Evolutionary conservation across 2,113 vertebrate species (phyloP), one percentile per base, ranked within the genome.

Genomic region (Tetraodon nigroviridis): DNA sequence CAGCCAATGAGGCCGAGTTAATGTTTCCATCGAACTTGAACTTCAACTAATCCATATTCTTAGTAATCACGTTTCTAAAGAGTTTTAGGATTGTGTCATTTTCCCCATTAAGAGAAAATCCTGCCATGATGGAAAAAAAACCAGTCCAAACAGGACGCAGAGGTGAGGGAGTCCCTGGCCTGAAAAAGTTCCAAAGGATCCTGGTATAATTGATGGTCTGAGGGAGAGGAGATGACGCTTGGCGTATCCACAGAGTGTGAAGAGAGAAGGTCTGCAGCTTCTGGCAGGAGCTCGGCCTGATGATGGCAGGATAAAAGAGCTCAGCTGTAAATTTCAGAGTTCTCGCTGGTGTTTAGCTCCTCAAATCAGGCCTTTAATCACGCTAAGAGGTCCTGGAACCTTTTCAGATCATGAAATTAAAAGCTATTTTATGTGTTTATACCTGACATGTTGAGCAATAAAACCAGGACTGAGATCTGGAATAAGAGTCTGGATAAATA

Each of bases 191-290:
- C 68, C 24, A 60, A 78, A 67, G 69, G 65, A 71, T 73, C 58
- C 58, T 27, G 56, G 41, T 24, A 16, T 90, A 87, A 90, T 79
- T 75, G 80, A 89, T 89, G 80, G 67, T 67, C 70, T 76, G 61
- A 27, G 64, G 79, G 65, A 70, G 69, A 58, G 40, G 58, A 71
- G 58, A 17, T 44, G 82, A 82, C 73, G 64, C 50, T 69, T 29
- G 47, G 72, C 76, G 82, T 72, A 76, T 64, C 81, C 53, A 66
- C 55, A 69, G 58, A 21, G 68, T 63, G 67, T 74, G 79, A 79
- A 75, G 76, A 58, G 57, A 75, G 76, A 66, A 27, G 61, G 67
- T 54, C 57, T 82, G 65, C 72, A 55, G 61, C 53, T 60, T 71
- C 55, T 51, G 17, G 73, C 74, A 77, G 54, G 49, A 66, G 52